A percentile compares a stretch with the other conserved stretches of the same genome.
phyloP scores from a whole-genome alignment of 2,113 vertebrate species.

The Neolamprologus variostigma region DNA sequence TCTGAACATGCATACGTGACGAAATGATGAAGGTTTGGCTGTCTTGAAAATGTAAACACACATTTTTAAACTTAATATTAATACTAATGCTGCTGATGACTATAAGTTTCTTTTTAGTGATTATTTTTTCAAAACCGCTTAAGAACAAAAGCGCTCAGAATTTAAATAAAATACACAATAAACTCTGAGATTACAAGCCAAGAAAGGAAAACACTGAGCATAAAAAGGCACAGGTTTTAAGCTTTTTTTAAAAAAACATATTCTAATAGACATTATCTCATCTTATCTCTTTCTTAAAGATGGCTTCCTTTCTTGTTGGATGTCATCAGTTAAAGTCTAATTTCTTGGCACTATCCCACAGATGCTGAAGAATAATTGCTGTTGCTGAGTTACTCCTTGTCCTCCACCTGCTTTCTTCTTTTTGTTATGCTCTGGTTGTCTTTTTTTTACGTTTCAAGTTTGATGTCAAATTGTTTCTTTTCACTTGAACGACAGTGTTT shows the following conservation, averaged over 20 bases:
- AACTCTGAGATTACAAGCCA: neutral
- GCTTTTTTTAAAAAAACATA: accelerated
- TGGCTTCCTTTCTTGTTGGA: neutral
- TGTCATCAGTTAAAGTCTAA: neutral
- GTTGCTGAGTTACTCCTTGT: neutral
- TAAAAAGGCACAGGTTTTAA: neutral
- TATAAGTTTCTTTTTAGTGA: neutral
- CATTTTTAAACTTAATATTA: neutral
- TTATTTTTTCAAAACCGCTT: neutral
- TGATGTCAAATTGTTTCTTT: neutral
- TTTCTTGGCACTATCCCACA: neutral
- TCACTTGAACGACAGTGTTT: neutral
- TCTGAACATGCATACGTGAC: neutral
- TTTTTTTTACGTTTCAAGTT: neutral
- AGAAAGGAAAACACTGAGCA: neutral
- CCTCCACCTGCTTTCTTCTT: neutral
- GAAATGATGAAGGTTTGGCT: neutral
- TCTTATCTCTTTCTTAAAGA: neutral
- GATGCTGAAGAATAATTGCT: neutral
- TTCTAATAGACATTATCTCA: neutral
- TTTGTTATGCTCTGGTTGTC: neutral
- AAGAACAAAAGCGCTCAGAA: neutral
- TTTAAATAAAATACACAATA: neutral
- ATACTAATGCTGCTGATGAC: neutral
- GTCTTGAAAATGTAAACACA: neutral